These are phyloP conservation scores for Caenorhabditis sulstoni DNA, from an alignment of 2,888 invertebrate species.

Conservation along the genomic window DNA sequence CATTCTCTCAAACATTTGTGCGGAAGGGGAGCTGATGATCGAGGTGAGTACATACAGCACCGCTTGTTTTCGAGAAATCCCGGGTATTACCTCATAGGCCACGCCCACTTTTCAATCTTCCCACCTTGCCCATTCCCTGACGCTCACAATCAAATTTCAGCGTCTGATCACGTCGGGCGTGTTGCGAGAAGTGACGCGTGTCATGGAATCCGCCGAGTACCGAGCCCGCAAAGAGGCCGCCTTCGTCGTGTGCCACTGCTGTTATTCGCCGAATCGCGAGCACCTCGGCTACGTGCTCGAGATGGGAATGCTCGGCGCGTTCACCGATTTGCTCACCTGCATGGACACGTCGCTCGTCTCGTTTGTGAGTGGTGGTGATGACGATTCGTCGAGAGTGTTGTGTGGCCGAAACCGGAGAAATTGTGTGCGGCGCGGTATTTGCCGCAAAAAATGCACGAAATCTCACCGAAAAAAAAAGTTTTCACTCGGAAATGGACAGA, in stretches of 20 bases:
- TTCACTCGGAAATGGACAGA: too few relatives aligned
- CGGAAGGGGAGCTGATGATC: constrained; percentile 35
- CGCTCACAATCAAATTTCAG: too few relatives aligned
- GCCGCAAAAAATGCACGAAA: too few relatives aligned
- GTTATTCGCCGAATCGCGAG: constrained; percentile 14
- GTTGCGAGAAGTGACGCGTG: constrained; percentile 29
- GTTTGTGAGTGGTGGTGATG: constrained; percentile 7
- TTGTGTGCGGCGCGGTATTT: too few relatives aligned
- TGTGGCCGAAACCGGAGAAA: too few relatives aligned
- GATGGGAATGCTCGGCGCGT: constrained; percentile 31
- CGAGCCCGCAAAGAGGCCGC: constrained; percentile 51
- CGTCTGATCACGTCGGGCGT: constrained; percentile 40
- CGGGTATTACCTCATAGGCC: too few relatives aligned
- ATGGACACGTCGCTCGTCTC: constrained; percentile 53
- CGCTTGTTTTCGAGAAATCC: too few relatives aligned
- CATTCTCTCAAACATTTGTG: constrained; percentile 53
- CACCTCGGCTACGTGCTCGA: constrained; percentile 47
- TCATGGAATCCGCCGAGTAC: constrained; percentile 53
- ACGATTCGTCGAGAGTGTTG: not conserved
- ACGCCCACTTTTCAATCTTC: too few relatives aligned
- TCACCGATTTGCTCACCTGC: constrained; percentile 51
- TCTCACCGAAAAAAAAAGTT: too few relatives aligned
- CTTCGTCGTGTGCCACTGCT: constrained; percentile 50
- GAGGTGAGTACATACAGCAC: too few relatives aligned
- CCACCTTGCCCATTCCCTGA: too few relatives aligned